Conservation (phyloP, 2,888 invertebrate species). For the Schizotus pectinicornis region DNA sequence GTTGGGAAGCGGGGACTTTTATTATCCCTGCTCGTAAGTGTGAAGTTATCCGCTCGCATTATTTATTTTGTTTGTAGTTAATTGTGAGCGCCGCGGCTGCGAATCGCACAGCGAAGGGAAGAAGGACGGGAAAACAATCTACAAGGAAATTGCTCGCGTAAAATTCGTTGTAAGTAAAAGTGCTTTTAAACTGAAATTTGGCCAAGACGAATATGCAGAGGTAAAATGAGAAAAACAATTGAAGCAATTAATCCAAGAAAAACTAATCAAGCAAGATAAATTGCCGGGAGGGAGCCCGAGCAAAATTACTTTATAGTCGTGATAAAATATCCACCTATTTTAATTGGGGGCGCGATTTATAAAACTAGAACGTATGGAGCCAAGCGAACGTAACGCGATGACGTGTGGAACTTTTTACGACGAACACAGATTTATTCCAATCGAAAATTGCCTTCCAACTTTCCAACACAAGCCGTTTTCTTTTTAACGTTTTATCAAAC, state of each 20-base stretch:
- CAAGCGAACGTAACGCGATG: too few relatives aligned
- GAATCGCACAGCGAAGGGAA: conserved; percentile 29
- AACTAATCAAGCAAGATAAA: conserved; percentile 62
- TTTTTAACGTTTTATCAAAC: too few relatives aligned
- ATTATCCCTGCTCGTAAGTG: background rate
- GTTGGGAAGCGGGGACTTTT: background rate
- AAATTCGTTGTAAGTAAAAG: conserved; percentile 51
- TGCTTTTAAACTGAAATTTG: conserved; percentile 52
- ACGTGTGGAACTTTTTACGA: too few relatives aligned
- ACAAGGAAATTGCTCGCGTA: conserved; percentile 46
- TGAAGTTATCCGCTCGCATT: conserved; percentile 27
- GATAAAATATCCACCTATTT: conserved; percentile 59
- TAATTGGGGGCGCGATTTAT: conserved; percentile 57
- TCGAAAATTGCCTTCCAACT: background rate
- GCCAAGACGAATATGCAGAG: conserved; percentile 57
- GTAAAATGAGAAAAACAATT: conserved; percentile 60
- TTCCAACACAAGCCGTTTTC: too few relatives aligned
- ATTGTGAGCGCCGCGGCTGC: conserved; percentile 35
- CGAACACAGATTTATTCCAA: background rate
- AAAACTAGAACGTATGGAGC: conserved; percentile 39
- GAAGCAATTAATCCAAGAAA: conserved; percentile 61
- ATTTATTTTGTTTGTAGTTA: conserved; percentile 39
- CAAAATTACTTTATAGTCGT: conserved; percentile 59
- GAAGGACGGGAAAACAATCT: conserved; percentile 44
- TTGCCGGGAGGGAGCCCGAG: conserved; percentile 53